A percentile compares a stretch with the other conserved stretches of the same genome.
Conservation (phyloP, 2,797 vertebrate genomes). For the Apogon talboti region DNA sequence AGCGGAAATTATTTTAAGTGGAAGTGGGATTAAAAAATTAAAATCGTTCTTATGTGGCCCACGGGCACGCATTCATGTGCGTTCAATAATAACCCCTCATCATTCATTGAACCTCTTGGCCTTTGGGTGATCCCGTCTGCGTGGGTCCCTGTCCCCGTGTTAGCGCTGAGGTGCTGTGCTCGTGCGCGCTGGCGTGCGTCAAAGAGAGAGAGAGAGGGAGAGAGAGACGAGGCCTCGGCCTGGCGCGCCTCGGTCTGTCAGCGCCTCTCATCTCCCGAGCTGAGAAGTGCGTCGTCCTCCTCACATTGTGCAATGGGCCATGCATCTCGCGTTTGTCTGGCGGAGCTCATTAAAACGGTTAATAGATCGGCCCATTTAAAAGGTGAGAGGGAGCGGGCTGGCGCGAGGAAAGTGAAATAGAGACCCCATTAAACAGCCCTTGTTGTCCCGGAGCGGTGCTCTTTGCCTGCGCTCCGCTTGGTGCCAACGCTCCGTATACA, state of each 20-base stretch:
- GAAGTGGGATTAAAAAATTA: no score
- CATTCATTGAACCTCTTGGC: no score
- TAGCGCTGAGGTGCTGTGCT: background rate
- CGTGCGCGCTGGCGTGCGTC: background rate
- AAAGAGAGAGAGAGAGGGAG: background rate
- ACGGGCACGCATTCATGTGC: no score
- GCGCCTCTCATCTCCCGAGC: slow-evolving; percentile 72
- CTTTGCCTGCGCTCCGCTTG: slow-evolving; percentile 53
- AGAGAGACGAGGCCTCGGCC: slow-evolving; percentile 21
- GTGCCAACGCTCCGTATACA: slow-evolving; percentile 60
- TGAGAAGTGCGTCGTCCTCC: slow-evolving; percentile 73
- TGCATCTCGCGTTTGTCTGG: slow-evolving; percentile 80
- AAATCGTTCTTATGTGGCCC: no score
- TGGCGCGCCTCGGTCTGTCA: slow-evolving; percentile 70
- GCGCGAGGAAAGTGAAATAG: slow-evolving; percentile 71
- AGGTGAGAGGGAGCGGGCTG: slow-evolving; percentile 82
- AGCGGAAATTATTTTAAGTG: background rate
- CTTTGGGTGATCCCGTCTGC: no score
- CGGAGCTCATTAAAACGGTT: slow-evolving; percentile 87
- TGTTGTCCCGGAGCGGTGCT: slow-evolving; percentile 65
- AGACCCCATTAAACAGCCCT: slow-evolving; percentile 78
- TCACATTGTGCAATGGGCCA: slow-evolving; percentile 82
- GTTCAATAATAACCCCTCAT: no score
- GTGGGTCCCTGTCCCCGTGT: no score
- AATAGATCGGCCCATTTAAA: slow-evolving; percentile 88